These are phyloP conservation scores for Eunapius fragilis DNA, from an alignment of 37 sponge, comb jelly and placozoan genomes.

Conservation along the genomic window DNA sequence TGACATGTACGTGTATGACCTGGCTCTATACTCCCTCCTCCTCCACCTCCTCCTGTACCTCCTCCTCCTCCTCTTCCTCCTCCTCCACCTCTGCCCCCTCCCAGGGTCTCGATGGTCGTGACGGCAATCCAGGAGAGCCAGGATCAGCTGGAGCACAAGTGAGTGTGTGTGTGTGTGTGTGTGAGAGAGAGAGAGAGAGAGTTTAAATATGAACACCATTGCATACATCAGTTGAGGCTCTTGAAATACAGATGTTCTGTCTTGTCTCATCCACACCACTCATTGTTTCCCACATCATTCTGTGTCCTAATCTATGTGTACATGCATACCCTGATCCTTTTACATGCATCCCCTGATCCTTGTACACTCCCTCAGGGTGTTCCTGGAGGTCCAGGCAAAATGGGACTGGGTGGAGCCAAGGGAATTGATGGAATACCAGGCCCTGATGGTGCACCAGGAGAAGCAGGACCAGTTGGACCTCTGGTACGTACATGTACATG, in stretches of 20 bases:
- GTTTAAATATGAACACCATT: too few species aligned
- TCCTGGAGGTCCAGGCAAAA: constrained; percentile 41
- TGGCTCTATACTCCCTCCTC: too few species aligned
- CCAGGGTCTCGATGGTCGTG: constrained; percentile 51
- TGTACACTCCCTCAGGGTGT: constrained; percentile 9
- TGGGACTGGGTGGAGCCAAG: constrained; percentile 42
- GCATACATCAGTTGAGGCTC: too few species aligned
- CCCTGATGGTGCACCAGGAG: constrained; percentile 31
- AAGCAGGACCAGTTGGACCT: constrained; percentile 42
- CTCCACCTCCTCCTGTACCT: too few species aligned
- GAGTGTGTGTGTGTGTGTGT: neutral
- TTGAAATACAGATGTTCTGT: too few species aligned
- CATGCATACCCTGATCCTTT: neutral
- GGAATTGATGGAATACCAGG: constrained; percentile 48
- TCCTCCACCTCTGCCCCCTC: neutral
- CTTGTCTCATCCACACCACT: too few species aligned
- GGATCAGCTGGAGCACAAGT: constrained; percentile 44
- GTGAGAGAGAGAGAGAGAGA: neutral
- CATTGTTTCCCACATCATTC: too few species aligned
- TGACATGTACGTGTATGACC: neutral
- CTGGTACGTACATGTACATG: neutral
- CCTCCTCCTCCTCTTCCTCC: too few species aligned
- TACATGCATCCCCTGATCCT: neutral
- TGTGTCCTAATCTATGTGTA: too few species aligned
- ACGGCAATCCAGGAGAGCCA: constrained; percentile 64